Base-by-base conservation (phyloP, 2,113 vertebrate species). In the Coracopsis vasa region DNA sequence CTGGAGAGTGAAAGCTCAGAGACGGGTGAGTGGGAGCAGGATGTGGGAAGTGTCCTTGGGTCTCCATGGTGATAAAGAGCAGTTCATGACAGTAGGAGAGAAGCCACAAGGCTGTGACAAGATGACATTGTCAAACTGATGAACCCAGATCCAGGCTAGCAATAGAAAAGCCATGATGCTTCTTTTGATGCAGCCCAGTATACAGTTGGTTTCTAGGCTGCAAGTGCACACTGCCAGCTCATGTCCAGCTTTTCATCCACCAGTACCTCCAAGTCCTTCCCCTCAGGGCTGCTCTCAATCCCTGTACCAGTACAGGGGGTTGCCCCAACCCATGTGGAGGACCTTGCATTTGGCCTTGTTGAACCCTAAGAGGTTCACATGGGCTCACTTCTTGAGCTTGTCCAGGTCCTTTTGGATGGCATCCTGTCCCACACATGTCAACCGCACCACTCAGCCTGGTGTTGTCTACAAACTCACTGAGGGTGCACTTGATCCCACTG, bases 11-110 rank as follows among this genome's bases (percentile, higher is more conserved):
- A 89, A 80, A 86, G 16, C 29, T 29, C 67, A 67, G 79, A 86
- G 60, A 29, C 0, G 2, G 20, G 35, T 1, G 2, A 83, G 45
- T 1, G 2, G 64, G n/a, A 84, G 14, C 45, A 78, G 71, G 31
- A 80, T 45, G 29, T 77, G 16, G 20, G 35, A 92, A 5, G 9
- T 1, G 1, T 83, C 33, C 0, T 0, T 67, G 51, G 18, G 37
- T 53, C 66, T 87, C 53, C 2, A 2, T 50, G 73, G 33, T 39
- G 23, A 16, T 86, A 35, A 39, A 70, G 25, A 56, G 39, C n/a
- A 42, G n/a, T 80, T 92, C 24, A 53, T 54, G n/a, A 8, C 58
- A 72, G 19, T n/a, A 31, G 41, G n/a, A 85, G 42, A 65, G 67
- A 73, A 88, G 60, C 47, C 45, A 47, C 31, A 42, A 71, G 56